A percentile compares a stretch with the other conserved stretches of the same genome.
phyloP scores from a whole-genome alignment of 2,888 invertebrate species.

The Trachelus troglodyta region DNA sequence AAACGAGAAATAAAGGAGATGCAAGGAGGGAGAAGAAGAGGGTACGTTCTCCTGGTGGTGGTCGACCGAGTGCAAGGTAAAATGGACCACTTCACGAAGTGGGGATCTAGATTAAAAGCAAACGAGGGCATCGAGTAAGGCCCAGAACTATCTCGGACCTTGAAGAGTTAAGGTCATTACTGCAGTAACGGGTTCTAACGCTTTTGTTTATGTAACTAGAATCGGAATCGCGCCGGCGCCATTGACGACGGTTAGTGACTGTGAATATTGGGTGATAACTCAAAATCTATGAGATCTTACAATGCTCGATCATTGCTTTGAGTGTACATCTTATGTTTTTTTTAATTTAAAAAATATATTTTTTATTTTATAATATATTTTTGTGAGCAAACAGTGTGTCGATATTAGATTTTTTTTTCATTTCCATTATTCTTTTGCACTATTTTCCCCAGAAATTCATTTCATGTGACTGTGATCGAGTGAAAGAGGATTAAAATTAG shows the following conservation, averaged over 20 bases:
- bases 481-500: not conserved
- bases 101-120: conserved; percentile 67
- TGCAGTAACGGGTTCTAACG: conserved; percentile 32
- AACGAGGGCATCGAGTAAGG: conserved; percentile 64
- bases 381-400: not conserved
- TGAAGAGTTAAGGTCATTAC: conserved; percentile 59
- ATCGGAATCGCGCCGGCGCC: conserved; percentile 11
- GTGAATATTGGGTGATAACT: conserved; percentile 10
- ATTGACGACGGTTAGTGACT: conserved; percentile 21
- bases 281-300: not conserved
- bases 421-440: not conserved
- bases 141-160: conserved; percentile 65
- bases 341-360: conserved; percentile 6
- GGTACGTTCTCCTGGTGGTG: conserved; percentile 11
- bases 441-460: not conserved
- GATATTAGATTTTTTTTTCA: not conserved
- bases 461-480: not conserved
- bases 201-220: conserved; percentile 37
- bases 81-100: conserved; percentile 63
- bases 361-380: conserved; percentile 1
- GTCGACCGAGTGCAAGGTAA: conserved; percentile 55
- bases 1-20: not conserved
- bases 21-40: conserved; percentile 12
- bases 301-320: conserved; percentile 16
- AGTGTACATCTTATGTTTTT: not conserved